Conservation (phyloP, 1,140 invertebrate genomes). For the Batillaria attramentaria region DNA sequence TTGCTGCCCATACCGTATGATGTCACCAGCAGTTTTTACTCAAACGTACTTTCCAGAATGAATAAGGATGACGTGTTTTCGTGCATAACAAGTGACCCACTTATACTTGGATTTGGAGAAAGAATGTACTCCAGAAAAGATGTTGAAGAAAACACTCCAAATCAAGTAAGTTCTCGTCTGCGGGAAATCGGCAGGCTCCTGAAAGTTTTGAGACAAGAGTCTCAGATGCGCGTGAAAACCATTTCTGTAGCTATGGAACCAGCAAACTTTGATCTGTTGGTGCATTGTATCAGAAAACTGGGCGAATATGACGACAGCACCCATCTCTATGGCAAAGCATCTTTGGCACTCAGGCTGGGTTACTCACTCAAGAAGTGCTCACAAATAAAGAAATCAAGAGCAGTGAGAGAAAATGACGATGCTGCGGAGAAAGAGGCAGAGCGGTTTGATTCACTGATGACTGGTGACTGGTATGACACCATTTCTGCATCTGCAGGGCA, state of each 20-base stretch:
- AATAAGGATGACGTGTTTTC: neutral
- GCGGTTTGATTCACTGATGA: too few relatives aligned
- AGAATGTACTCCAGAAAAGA: neutral
- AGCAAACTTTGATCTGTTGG: too few relatives aligned
- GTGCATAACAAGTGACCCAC: neutral
- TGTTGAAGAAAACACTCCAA: neutral
- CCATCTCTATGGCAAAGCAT: neutral
- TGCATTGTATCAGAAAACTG: too few relatives aligned
- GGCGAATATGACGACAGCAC: too few relatives aligned
- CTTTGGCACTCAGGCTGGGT: neutral
- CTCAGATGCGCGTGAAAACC: too few relatives aligned
- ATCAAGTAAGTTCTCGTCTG: too few relatives aligned
- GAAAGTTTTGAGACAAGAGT: too few relatives aligned
- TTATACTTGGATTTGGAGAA: neutral
- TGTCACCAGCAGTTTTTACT: neutral
- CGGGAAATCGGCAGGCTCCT: too few relatives aligned
- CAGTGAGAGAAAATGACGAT: neutral
- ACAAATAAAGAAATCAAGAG: too few relatives aligned
- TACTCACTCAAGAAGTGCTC: neutral
- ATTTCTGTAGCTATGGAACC: too few relatives aligned
- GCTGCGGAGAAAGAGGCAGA: neutral
- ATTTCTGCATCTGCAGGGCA: neutral
- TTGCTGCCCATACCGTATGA: neutral
- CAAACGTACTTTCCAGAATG: neutral
- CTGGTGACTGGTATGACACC: neutral